Conservation (phyloP, 1,140 invertebrate genomes). For the Trichonephila inaurata region DNA sequence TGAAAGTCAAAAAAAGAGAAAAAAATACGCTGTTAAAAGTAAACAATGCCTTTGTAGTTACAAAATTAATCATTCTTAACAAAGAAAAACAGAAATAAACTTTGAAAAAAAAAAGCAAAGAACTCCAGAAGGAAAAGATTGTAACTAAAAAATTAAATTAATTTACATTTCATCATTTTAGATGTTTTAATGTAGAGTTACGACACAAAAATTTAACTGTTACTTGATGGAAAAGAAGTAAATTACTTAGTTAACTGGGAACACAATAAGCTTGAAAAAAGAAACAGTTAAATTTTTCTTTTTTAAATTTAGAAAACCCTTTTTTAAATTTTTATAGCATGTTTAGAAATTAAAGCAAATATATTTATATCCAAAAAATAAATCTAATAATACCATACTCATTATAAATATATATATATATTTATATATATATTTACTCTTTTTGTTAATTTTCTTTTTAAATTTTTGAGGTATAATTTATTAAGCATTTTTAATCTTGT, state of each 20-base stretch:
- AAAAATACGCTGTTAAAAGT: background rate
- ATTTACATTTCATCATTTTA: background rate
- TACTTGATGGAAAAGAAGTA: background rate
- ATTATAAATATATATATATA: too few species aligned
- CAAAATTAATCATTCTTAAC: slow-evolving; percentile 25
- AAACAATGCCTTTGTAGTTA: background rate
- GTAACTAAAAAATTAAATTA: background rate
- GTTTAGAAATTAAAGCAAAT: too few species aligned
- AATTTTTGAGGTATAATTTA: too few species aligned
- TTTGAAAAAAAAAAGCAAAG: background rate
- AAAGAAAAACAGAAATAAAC: background rate
- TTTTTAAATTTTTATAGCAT: too few species aligned
- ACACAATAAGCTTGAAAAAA: background rate
- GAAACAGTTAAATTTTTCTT: background rate
- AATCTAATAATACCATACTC: too few species aligned
- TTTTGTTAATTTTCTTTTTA: too few species aligned
- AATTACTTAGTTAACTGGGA: background rate
- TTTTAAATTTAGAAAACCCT: too few species aligned
- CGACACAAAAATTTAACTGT: background rate
- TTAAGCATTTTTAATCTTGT: too few species aligned
- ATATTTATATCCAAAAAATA: too few species aligned
- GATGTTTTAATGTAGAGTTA: background rate
- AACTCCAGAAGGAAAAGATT: background rate
- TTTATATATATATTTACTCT: too few species aligned
- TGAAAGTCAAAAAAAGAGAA: background rate